Base-by-base conservation (phyloP, 2,888 invertebrate genomes). In the Melanotus villosus region DNA sequence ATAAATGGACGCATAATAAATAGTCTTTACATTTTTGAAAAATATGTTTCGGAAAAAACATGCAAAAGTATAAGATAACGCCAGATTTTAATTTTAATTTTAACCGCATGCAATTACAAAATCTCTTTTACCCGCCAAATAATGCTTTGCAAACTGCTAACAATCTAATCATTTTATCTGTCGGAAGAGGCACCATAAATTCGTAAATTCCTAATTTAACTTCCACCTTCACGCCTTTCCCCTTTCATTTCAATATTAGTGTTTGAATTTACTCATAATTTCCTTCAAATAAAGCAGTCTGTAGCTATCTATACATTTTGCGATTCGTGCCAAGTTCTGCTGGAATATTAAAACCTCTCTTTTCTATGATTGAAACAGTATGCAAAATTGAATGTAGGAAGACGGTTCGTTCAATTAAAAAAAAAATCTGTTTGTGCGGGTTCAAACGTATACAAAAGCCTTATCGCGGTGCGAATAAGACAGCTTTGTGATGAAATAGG, bases 301-400 rank as follows among this genome's bases (percentile, higher is more conserved):
- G 45, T n/a, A 36, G 47, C 66, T 66, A 66, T 60, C 66, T 66
- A 66, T 66, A 66, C 54, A 59, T 59, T 60, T 30, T 10, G 38
- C 18, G 34, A 47, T 52, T 56, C 56, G 62, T 67, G 67, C 67
- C 67, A 67, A 67, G 56, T 67, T 38, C 47, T 62, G 26, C 23
- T 47, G 16, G 45, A 58, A 50, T 66, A 66, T 66, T 59, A 66
- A 66, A 65, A 41, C 54, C 41, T 50, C 66, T 60, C 67, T 43
- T 66, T 66, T 65, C 38, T 47, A 54, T 66, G 52, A 52, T 66
- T 59, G 36, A 66, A 26, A 45, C 66, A 60, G 59, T 66, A 30
- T 32, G 30, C 14, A 43, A 66, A 59, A 47, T 58, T 50, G 45
- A 65, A 23, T 23, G 18, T 26, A 38, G 52, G 41, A 10, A 52